Base-by-base conservation (phyloP, 2,113 vertebrate genomes). In the Galbula dea region DNA sequence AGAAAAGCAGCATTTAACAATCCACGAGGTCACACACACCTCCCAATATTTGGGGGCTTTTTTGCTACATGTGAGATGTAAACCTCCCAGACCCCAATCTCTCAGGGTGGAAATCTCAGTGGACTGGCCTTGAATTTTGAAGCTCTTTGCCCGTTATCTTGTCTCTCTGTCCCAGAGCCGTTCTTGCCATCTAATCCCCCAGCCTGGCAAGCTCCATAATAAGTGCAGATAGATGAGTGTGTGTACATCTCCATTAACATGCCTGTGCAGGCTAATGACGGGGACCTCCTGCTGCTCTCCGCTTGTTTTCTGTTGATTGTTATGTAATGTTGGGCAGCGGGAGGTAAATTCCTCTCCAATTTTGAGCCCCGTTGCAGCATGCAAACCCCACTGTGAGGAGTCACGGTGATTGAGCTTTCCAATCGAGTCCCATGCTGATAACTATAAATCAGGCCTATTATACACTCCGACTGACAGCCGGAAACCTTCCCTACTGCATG, bases 311-410 rank as follows among this genome's bases (percentile, higher is more conserved):
- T 97, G 97, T 97, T 98, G 98, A 98, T 98, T 98, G 98, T 98
- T 98, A 97, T 98, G 97, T 98, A 98, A 98, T 98, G 98, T 97
- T 98, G 84, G 93, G 96, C 98, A 98, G 98, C 98, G 59, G 98
- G 98, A 98, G 98, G 98, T 98, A 98, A 98, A 98, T 98, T 98
- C 96, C 97, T 98, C 97, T 98, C 96, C 97, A 98, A 98, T 98
- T 98, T 97, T 97, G 97, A 98, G 97, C 90, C 97, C 97, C n/a
- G 94, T 95, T 97, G 97, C 97, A 98, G 97, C 82, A 83, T 73
- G 91, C 94, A 97, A 98, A 96, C 96, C 97, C 98, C 97, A 97
- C 98, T 96, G 51, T 93, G 97, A 97, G 97, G 71, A 98, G 98
- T 96, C 97, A 96, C 97, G 93, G 97, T 97, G 98, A 98, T 97